Evolutionary conservation across 2,888 invertebrate species (phyloP).

Genomic region (Andrena minutula): DNA sequence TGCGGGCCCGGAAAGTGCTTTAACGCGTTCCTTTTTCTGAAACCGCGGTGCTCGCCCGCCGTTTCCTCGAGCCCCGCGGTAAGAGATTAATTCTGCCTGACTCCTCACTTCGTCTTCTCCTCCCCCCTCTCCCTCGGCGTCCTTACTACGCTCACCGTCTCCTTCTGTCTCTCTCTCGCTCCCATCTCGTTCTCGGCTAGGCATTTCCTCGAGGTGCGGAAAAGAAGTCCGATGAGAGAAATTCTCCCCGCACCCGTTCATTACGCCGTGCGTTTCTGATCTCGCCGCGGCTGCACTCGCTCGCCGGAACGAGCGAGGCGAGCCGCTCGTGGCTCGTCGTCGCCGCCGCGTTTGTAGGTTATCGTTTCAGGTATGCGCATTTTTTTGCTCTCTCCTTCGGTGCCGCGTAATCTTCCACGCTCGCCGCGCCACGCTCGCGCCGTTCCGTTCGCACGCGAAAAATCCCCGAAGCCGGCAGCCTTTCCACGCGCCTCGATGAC

Average conservation of each 20-base stretch:
- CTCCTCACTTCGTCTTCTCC: conserved; percentile 33
- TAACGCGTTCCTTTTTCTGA: conserved; percentile 57
- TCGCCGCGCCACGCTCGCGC: conserved; percentile 15
- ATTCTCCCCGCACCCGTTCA: conserved; percentile 50
- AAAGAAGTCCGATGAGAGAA: conserved; percentile 54
- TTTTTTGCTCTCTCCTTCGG: conserved; percentile 5
- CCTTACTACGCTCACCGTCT: neutral
- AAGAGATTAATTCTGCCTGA: conserved; percentile 66
- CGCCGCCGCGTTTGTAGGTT: conserved; percentile 49
- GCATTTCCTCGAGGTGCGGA: conserved; percentile 44
- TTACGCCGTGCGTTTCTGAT: conserved; percentile 63
- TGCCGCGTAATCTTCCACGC: conserved; percentile 46
- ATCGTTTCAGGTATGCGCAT: conserved; percentile 50
- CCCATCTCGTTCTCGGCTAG: conserved; percentile 32
- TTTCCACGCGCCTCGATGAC: neutral
- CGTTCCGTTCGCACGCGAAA: conserved; percentile 40
- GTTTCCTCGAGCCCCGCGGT: conserved; percentile 59
- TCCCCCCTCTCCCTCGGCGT: neutral
- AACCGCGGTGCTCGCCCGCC: conserved; percentile 44
- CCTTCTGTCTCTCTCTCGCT: neutral
- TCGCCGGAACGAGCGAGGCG: conserved; percentile 30
- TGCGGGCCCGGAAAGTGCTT: conserved; percentile 52
- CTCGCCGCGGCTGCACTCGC: conserved; percentile 35
- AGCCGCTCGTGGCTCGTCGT: neutral
- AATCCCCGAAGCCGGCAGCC: conserved; percentile 30